phyloP scores from a whole-genome alignment of 2,113 vertebrate genomes.

The Chaetura pelagica region DNA sequence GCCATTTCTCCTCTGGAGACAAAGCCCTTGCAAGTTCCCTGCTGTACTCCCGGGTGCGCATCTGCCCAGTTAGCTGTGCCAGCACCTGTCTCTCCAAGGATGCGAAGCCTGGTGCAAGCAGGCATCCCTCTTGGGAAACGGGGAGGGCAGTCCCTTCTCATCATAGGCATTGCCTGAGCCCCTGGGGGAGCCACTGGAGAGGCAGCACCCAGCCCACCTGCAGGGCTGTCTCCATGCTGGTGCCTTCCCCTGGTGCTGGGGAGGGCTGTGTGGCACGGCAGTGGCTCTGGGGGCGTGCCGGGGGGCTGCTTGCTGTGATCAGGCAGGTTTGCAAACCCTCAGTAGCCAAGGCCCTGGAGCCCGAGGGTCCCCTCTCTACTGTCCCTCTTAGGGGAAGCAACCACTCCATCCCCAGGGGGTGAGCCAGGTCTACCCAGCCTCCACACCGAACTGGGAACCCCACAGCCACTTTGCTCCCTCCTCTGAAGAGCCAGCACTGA shows the following conservation, averaged over 20 bases:
- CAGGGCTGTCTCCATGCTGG: rapidly evolving
- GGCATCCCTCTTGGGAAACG: not conserved
- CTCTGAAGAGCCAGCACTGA: not conserved
- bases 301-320: not conserved
- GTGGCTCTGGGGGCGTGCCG: rapidly evolving
- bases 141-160: not conserved
- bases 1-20: not conserved
- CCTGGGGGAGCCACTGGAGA: not conserved
- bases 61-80: not conserved
- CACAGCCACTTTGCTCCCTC: not conserved
- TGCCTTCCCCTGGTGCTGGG: not conserved
- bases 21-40: not conserved
- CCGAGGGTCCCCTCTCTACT: not conserved
- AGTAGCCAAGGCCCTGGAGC: not conserved
- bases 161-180: not conserved
- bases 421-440: not conserved
- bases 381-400: not conserved
- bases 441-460: not conserved
- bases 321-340: not conserved
- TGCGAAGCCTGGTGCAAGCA: rapidly evolving
- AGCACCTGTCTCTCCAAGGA: not conserved
- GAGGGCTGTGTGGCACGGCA: not conserved
- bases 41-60: rapidly evolving
- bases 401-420: not conserved
- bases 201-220: not conserved